Percentiles rank a stretch among this genome's conserved stretches.
Evolutionary conservation across 2,113 vertebrate genomes (phyloP).

Genomic region (Bagarius yarrelli): DNA sequence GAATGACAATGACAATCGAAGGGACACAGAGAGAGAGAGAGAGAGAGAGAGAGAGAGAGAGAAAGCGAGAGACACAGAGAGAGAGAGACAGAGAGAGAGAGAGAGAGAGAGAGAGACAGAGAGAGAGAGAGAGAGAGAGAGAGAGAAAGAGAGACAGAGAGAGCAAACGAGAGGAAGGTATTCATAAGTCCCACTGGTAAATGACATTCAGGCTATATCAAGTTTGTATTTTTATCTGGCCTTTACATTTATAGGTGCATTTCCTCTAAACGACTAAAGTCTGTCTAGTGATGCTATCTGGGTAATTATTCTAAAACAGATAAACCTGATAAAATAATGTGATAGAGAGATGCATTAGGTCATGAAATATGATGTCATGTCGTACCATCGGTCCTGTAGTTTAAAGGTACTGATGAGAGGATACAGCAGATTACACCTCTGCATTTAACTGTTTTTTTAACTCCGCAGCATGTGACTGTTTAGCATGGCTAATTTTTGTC

Average conservation of each 20-base stretch:
- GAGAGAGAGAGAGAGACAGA: constrained; percentile 47
- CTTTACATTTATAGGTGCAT: neutral
- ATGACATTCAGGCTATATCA: neutral
- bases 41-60: neutral
- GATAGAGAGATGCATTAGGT: neutral
- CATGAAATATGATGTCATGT: neutral
- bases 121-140: neutral
- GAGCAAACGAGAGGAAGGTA: constrained; percentile 23
- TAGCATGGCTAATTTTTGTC: constrained; percentile 1
- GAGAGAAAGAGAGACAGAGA: neutral
- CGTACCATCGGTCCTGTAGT: neutral
- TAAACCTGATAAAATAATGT: neutral
- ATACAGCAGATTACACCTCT: neutral
- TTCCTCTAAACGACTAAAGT: constrained; percentile 11
- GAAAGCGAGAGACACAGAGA: neutral
- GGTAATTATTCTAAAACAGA: neutral
- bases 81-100: constrained; percentile 30
- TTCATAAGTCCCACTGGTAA: neutral
- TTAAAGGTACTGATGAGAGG: neutral
- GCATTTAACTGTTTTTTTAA: neutral
- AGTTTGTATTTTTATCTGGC: neutral
- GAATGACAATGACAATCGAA: neutral
- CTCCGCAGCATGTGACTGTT: neutral
- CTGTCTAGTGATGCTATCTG: neutral
- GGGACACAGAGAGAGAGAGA: neutral